Conservation (phyloP, 2,797 vertebrate genomes). For the Hypotaenidia philippensis region DNA sequence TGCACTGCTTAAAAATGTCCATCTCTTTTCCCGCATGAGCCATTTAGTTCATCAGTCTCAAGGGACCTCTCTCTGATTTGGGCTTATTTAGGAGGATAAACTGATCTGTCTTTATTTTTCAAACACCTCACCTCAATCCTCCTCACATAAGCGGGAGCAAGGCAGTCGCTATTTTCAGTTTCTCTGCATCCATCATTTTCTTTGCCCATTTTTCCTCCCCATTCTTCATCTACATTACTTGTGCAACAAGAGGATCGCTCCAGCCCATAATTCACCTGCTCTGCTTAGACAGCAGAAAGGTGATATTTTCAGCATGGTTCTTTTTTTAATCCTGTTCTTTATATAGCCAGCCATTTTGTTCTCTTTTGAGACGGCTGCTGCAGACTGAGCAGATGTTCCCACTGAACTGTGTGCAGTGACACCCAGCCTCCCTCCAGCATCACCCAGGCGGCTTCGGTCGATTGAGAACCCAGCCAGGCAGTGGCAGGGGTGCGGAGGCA, state of each 20-base stretch:
- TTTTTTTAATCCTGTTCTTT: slow-evolving; percentile 7
- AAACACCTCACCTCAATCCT: neutral
- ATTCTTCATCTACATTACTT: neutral
- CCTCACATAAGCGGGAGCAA: neutral
- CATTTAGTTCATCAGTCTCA: neutral
- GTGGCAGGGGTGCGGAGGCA: accelerated
- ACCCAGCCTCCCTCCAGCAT: neutral
- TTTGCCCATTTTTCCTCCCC: neutral
- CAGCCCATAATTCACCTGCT: slow-evolving; percentile 24
- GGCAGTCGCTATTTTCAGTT: neutral
- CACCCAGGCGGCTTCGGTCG: neutral
- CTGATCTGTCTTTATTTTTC: neutral
- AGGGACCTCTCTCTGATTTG: neutral
- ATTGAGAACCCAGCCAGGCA: neutral
- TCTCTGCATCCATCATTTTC: neutral
- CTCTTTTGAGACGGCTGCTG: slow-evolving; percentile 14
- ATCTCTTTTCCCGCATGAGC: neutral
- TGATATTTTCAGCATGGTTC: neutral
- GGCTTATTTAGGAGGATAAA: neutral
- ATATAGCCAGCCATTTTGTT: slow-evolving; percentile 47
- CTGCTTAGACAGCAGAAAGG: slow-evolving; percentile 37
- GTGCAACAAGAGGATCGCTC: neutral
- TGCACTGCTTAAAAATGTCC: neutral
- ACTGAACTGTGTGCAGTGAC: neutral
- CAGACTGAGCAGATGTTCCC: slow-evolving; percentile 59